Conservation (phyloP, 2,113 vertebrate species). For the Taxidea taxus region DNA sequence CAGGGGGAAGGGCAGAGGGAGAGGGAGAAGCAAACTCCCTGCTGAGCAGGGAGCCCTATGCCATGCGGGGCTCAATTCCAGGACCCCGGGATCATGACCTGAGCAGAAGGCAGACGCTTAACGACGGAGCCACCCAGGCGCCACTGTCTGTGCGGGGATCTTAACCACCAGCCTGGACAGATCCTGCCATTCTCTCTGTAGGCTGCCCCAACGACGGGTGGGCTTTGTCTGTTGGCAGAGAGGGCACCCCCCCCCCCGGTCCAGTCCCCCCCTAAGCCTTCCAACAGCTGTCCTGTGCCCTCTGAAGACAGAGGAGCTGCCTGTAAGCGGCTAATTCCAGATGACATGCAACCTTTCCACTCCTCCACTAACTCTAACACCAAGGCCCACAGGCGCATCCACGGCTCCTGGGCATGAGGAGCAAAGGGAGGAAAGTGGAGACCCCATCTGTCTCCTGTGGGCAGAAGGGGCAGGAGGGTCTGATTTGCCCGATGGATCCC, state of each 20-base stretch:
- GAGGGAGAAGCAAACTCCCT: too few relatives aligned
- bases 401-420: neutral
- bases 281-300: neutral
- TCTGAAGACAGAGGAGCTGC: neutral
- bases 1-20: too few relatives aligned
- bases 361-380: neutral
- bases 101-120: too few relatives aligned
- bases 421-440: neutral
- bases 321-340: neutral
- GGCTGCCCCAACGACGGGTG: neutral
- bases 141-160: neutral
- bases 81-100: too few relatives aligned
- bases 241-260: neutral
- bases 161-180: neutral
- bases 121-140: too few relatives aligned
- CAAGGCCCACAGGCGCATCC: neutral
- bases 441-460: neutral
- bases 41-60: too few relatives aligned
- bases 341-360: neutral
- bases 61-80: too few relatives aligned
- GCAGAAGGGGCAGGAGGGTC: neutral
- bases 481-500: neutral
- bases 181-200: neutral
- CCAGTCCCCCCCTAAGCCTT: neutral
- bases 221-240: neutral